Evolutionary conservation across 2,113 vertebrate genomes (phyloP), one percentile per base, ranked within the genome.

Genomic region (Myodes glareolus): DNA sequence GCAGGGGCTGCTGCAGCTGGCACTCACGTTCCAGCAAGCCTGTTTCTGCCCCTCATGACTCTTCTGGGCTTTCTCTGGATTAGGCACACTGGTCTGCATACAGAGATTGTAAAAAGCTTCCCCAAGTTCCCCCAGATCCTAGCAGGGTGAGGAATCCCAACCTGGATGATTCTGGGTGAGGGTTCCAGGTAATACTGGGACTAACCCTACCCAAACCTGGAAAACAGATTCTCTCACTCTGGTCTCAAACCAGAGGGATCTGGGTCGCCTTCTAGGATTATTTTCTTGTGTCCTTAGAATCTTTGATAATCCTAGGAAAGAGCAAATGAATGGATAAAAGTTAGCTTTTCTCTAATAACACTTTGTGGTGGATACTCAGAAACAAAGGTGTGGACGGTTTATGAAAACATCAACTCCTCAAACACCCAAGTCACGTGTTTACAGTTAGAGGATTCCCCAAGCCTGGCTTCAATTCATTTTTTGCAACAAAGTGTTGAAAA

Each of bases 391-490:
- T 75, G 68, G 21, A 75, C 87, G 55, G 80, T 87, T 73, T 91
- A 94, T 88, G 52, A 63, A 82, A 88, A 95, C 77, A 39, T 29
- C 86, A 96, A 76, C 76, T 10, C 31, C 39, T 94, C 5, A 0
- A 68, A 95, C 33, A 91, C 31, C 19, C 96, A 96, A 92, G 89
- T 23, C 89, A 91, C 67, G 63, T 94, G 55, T 58, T 88, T 95
- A 76, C 6, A 72, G n/a, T 76, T 33, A 50, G 65, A 85, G 31
- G 4, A 70, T 82, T 86, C 84, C 73, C 61, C 84, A 88, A 61
- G 47, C 47, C 63, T 12, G 9, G 13, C 72, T 92, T 70, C 68
- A 94, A 25, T 75, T 78, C 39, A 75, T 70, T 36, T 95, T 94
- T 77, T 39, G 27, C 52, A 81, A 19, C 45, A 39, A 19, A 29